Percentiles rank a stretch among this genome's conserved stretches.
phyloP scores from a whole-genome alignment of 2,113 vertebrate species.

The Chionomys nivalis region DNA sequence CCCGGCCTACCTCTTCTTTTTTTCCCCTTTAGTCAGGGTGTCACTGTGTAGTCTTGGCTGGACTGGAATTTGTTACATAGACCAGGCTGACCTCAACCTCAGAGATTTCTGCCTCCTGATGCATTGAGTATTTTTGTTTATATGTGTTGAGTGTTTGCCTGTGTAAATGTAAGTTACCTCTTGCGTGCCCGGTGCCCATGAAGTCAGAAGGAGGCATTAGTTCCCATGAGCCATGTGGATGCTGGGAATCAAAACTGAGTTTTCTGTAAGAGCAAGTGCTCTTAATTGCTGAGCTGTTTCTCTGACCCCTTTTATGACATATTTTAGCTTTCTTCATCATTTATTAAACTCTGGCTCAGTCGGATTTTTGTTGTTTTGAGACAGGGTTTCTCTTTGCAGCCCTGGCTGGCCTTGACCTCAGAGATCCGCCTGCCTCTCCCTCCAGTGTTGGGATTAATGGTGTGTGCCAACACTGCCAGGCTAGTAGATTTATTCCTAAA shows the following conservation, averaged over 20 bases:
- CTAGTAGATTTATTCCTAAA: not conserved
- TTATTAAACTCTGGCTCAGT: not conserved
- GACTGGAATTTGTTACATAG: not conserved
- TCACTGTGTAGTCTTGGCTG: not conserved
- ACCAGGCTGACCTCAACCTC: not conserved
- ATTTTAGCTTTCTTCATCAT: not conserved
- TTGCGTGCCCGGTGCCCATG: not conserved
- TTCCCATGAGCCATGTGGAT: no score
- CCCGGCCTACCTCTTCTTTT: no score
- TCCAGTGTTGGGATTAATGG: no score
- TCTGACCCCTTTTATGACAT: not conserved
- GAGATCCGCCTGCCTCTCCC: no score
- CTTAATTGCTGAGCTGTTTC: not conserved
- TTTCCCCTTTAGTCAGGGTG: no score
- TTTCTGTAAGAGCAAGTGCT: not conserved
- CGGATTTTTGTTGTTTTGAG: not conserved
- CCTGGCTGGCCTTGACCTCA: no score
- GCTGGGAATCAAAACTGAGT: no score
- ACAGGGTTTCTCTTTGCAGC: no score
- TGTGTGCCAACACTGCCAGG: no score
- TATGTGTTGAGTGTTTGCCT: not conserved
- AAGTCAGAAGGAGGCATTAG: not conserved
- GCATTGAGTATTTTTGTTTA: not conserved
- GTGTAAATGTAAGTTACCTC: not conserved
- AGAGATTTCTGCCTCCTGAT: no score